Conservation (phyloP, 2,113 vertebrate species). For the Excalfactoria chinensis region DNA sequence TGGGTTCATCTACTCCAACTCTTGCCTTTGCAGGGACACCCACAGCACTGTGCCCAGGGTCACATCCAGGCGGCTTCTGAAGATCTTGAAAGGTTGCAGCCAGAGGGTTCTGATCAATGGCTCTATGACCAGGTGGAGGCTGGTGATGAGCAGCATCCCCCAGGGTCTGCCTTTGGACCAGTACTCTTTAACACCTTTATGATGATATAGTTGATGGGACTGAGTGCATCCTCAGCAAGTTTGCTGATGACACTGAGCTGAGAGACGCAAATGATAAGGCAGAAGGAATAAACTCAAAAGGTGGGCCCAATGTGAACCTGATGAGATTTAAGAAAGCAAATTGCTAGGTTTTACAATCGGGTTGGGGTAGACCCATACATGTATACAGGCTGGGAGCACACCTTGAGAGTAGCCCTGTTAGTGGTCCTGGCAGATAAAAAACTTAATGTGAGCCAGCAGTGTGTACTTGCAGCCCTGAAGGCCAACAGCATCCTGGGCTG, state of each 20-base stretch:
- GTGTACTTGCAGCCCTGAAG: neutral
- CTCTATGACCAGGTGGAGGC: neutral
- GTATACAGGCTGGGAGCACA: neutral
- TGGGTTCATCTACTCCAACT: neutral
- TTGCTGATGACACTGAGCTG: too few relatives aligned
- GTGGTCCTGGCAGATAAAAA: neutral
- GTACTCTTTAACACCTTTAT: too few relatives aligned
- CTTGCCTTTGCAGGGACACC: neutral
- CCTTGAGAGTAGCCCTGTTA: neutral
- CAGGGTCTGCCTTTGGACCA: too few relatives aligned
- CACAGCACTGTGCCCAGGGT: neutral
- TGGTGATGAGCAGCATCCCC: neutral
- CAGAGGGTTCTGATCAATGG: neutral
- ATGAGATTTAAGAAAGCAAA: neutral
- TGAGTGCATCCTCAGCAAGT: neutral
- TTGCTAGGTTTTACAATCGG: neutral
- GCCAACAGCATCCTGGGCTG: neutral
- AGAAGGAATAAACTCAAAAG: neutral
- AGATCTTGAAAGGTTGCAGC: neutral
- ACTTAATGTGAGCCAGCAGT: neutral
- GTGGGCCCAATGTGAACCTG: neutral
- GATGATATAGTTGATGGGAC: neutral
- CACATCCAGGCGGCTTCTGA: neutral
- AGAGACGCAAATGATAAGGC: neutral
- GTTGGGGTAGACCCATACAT: too few relatives aligned